Percentiles rank a stretch among this genome's conserved stretches.
Evolutionary conservation across 2,888 invertebrate species (phyloP).

Genomic region (Altica lythri): DNA sequence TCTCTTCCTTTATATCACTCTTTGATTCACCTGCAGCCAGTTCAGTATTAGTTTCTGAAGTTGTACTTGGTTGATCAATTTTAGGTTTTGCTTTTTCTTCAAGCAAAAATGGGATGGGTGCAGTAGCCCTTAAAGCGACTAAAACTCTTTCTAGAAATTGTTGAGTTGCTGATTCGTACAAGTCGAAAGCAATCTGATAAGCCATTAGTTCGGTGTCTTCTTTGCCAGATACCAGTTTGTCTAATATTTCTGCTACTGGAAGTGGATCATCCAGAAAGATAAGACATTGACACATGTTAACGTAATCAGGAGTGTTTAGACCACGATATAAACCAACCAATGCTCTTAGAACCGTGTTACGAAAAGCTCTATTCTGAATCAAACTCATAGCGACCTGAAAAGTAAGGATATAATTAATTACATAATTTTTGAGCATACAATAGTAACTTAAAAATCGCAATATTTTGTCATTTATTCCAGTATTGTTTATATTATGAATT

Average conservation of each 20-base stretch:
- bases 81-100: constrained; percentile 77
- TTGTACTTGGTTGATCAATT: constrained; percentile 58
- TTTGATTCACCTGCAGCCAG: constrained; percentile 35
- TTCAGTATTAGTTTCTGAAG: constrained; percentile 53
- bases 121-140: constrained; percentile 79
- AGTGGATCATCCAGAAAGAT: constrained; percentile 95
- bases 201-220: constrained; percentile 84
- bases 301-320: constrained; percentile 91
- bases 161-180: constrained; percentile 98
- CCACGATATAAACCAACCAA: constrained; percentile 89
- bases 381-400: constrained; percentile 96
- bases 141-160: constrained; percentile 90
- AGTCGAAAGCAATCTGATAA: constrained; percentile 98
- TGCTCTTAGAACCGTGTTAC: constrained; percentile 86
- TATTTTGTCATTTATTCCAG: too few relatives aligned
- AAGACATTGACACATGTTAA: constrained; percentile 97
- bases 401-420: too few relatives aligned
- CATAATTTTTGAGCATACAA: too few relatives aligned
- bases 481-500: too few relatives aligned
- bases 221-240: constrained; percentile 80
- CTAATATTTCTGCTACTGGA: constrained; percentile 90
- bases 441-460: too few relatives aligned
- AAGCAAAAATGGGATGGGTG: constrained; percentile 78
- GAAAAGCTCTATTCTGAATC: constrained; percentile 91
- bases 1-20: constrained; percentile 61